Conservation (phyloP, 2,113 vertebrate genomes). For the Ciconia stormi region DNA sequence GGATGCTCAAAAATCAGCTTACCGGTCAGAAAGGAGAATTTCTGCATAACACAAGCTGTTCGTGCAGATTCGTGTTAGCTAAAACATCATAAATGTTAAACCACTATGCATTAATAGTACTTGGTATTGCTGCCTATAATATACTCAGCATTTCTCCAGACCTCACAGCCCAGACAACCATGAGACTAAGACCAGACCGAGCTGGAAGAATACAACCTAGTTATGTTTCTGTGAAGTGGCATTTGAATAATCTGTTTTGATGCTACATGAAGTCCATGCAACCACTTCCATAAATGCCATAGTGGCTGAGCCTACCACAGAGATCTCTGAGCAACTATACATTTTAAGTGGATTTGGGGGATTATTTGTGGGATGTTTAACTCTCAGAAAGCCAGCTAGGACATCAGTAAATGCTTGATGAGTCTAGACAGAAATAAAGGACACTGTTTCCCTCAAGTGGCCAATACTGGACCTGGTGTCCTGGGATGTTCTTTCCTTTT, state of each 20-base stretch:
- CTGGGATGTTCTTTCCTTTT: neutral
- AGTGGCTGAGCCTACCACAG: neutral
- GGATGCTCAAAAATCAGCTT: neutral
- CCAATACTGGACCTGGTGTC: neutral
- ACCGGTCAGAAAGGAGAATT: neutral
- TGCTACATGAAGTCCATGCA: neutral
- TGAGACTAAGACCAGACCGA: neutral
- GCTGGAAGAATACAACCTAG: neutral
- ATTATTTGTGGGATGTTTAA: neutral
- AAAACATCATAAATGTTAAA: neutral
- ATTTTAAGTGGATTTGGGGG: neutral
- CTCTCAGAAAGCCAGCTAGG: neutral
- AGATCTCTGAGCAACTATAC: neutral
- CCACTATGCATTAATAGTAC: rapidly evolving
- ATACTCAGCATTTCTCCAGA: neutral
- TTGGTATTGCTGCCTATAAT: neutral
- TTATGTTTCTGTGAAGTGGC: neutral
- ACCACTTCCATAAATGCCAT: neutral
- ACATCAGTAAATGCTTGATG: neutral
- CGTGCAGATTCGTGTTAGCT: neutral
- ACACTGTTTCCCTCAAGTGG: neutral
- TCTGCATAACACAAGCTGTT: neutral
- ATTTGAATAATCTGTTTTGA: neutral
- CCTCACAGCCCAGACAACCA: neutral
- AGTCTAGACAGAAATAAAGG: neutral